Evolutionary conservation across 2,797 vertebrate species (phyloP).

Genomic region (Catharus ustulatus): DNA sequence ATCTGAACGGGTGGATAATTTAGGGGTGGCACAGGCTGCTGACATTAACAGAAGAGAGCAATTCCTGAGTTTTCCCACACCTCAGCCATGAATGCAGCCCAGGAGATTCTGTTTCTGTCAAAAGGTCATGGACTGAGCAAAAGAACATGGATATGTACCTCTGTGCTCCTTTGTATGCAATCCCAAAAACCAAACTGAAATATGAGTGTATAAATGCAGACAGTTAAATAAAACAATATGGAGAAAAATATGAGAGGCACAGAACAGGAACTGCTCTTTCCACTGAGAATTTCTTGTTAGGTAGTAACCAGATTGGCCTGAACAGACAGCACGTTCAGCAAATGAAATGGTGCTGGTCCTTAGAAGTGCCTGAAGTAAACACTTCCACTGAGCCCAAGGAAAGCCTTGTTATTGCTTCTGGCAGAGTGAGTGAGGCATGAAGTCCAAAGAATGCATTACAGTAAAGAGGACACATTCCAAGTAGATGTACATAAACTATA

Average conservation of each 20-base stretch:
- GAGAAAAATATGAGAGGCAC: neutral
- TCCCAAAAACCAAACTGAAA: neutral
- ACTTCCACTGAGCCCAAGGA: neutral
- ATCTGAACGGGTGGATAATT: neutral
- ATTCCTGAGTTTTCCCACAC: neutral
- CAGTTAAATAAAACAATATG: neutral
- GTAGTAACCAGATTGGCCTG: neutral
- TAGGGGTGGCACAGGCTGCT: neutral
- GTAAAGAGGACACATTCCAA: neutral
- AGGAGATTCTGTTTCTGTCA: neutral
- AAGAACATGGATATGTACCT: neutral
- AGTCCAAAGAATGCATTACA: neutral
- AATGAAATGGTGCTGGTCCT: neutral
- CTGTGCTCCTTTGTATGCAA: neutral
- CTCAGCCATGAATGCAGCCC: neutral
- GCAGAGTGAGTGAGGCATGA: neutral
- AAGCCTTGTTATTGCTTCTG: slow-evolving; percentile 4
- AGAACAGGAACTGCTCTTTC: neutral
- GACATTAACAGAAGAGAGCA: neutral
- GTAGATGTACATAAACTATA: neutral
- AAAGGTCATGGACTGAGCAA: neutral
- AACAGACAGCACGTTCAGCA: neutral
- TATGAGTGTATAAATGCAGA: neutral
- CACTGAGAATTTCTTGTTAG: neutral
- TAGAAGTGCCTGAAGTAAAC: slow-evolving; percentile 23